Evolutionary conservation across 2,113 vertebrate genomes (phyloP), one percentile per base, ranked within the genome.

Genomic region (Pluvialis apricaria): DNA sequence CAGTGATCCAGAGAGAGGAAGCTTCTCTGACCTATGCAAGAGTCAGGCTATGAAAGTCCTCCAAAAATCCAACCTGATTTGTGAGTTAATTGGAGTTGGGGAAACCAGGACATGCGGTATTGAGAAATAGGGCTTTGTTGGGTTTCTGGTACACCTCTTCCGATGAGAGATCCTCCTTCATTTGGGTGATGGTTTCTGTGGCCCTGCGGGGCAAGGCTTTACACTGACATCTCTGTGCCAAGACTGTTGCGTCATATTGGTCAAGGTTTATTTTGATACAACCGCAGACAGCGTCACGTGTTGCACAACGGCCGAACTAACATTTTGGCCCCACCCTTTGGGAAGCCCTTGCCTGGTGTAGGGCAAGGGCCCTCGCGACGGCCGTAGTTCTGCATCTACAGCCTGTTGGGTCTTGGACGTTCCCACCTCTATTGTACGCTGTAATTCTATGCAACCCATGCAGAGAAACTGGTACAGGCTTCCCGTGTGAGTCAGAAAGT

Each of bases 231-330:
- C 77, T 47, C 70, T 49, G n/a, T 71, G 90, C 91, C 93, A 79
- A 72, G 84, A 7, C 57, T 32, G 36, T 20, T 87, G 88, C 45
- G 1, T 91, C 92, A 87, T 1, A 0, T 32, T 2, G 24, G 91
- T 55, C 91, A 61, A 68, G 77, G 60, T 78, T 96, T 86, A 2
- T 90, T 93, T 90, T 60, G 42, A 34, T 69, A 84, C 52, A 61
- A 1, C 83, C 36, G 0, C 81, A 5, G 72, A 10, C 1, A 0
- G 60, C 28, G 14, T 71, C 83, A 11, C 1, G 1, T 31, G 6
- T 87, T 79, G 36, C 81, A 24, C 80, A 79, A 32, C 8, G 4
- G 49, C 47, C 20, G 3, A 66, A 45, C 25, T 15, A 15, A 62
- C 25, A 0, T 20, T 20, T 19, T 7, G 1, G 40, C 47, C 81